Percentiles rank a stretch among this genome's conserved stretches.
These are phyloP conservation scores for Lasioglossum oenotherae DNA, from an alignment of 2,888 invertebrate genomes.

Conservation along the genomic window DNA sequence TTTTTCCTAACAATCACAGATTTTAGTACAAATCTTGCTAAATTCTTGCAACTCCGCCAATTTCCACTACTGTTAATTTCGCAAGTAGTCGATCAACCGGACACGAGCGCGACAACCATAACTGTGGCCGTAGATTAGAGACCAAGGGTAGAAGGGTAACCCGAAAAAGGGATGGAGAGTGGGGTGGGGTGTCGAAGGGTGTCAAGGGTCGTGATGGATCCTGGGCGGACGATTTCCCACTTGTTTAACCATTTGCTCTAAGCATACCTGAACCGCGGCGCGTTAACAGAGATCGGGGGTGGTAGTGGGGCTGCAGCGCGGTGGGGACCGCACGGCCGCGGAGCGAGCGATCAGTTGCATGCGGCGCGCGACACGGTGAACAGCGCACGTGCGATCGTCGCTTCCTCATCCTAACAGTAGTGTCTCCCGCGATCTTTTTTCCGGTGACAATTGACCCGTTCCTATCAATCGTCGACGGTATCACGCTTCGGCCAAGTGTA, in stretches of 20 bases:
- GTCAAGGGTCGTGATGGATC: not conserved
- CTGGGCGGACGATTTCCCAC: not conserved
- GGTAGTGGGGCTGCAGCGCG: conserved; percentile 42
- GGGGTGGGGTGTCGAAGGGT: not conserved
- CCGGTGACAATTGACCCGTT: conserved; percentile 9
- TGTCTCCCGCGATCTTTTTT: conserved; percentile 8
- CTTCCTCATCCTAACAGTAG: not conserved
- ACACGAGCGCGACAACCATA: not conserved
- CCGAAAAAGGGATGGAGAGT: not conserved
- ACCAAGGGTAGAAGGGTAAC: not conserved
- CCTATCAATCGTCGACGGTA: not conserved
- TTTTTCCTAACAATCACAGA: too few species aligned
- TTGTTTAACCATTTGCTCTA: not conserved
- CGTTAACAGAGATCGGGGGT: conserved; percentile 4
- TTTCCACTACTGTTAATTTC: not conserved
- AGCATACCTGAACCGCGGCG: conserved; percentile 18
- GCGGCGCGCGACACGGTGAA: conserved; percentile 74
- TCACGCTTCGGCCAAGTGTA: not conserved
- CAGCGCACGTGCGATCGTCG: conserved; percentile 31
- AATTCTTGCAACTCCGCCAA: not conserved
- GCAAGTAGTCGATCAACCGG: not conserved
- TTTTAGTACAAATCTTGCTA: too few species aligned
- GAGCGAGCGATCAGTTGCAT: conserved; percentile 77
- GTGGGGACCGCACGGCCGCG: conserved; percentile 53
- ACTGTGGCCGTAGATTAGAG: not conserved